Evolutionary conservation across 30 jellyfish, hydroid and myxozoan genomes (phyloP), one percentile per base, ranked within the genome.

Genomic region (Cassiopea xamachana): DNA sequence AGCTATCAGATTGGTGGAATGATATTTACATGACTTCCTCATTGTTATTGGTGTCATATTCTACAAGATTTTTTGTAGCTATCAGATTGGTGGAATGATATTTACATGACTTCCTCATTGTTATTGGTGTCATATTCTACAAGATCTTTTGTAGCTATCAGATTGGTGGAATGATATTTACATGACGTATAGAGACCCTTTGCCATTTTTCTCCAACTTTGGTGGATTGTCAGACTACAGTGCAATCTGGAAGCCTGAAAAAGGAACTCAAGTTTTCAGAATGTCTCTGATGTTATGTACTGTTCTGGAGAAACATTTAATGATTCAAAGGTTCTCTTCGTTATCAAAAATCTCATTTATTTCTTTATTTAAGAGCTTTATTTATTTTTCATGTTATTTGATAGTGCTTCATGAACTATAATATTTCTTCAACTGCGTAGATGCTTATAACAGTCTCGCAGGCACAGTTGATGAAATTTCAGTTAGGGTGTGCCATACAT

Each of bases 101-200:
- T 89, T 7, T 95, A 95, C 77, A 71, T 87, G n/a, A n/a, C n/a
- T n/a, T n/a, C n/a, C n/a, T n/a, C n/a, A n/a, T 51, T 2, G 8
- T 4, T 9, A 51, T 51, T 2, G 64, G 64, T 51, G 64, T 51
- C 4, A 4, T 51, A 51, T 9, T 2, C 8, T 51, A 51, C 8
- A 51, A 2, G 47, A 43, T 1, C 19, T 39, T 44, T 69, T 73
- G 1, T 79, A 95, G 99, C 76, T 91, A 5, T 81, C 85, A 9
- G 97, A 90, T 14, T 91, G 97, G 96, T 95, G 99, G 99, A 62
- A 77, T 46, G 96, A 91, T 75, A 61, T 89, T 7, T 95, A 95
- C 77, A 71, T 87, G 46, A 91, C 82, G 2, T 91, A 95, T 82
- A 81, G 99, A 46, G 99, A 98, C 8, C 94, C 98, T 1, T 51